Evolutionary conservation across 2,797 vertebrate genomes (phyloP).

Genomic region (Pseudochirops cupreus): DNA sequence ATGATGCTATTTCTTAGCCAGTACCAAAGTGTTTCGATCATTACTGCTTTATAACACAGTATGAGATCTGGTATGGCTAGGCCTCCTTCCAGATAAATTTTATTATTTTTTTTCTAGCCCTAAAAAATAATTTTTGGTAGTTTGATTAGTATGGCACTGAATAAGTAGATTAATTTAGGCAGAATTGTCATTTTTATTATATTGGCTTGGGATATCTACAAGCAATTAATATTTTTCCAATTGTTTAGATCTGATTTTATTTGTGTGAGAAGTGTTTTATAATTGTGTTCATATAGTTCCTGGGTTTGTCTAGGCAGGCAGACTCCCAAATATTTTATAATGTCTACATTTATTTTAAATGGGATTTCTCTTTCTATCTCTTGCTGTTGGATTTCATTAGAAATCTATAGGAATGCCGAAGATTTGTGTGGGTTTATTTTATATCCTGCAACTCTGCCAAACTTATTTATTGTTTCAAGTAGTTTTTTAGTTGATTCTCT

Average conservation of each 20-base stretch:
- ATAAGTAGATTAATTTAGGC: background rate
- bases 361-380: no score
- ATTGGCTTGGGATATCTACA: background rate
- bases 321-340: no score
- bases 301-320: background rate
- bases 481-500: background rate
- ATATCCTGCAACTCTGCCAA: background rate
- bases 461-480: background rate
- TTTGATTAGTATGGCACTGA: background rate
- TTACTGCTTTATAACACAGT: background rate
- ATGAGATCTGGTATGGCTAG: background rate
- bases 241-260: background rate
- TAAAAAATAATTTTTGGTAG: background rate
- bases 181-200: background rate
- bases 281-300: background rate
- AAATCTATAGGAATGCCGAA: background rate
- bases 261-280: background rate
- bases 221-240: background rate
- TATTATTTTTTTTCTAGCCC: background rate
- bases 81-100: background rate
- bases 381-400: background rate
- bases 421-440: background rate
- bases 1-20: background rate
- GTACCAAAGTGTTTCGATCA: background rate
- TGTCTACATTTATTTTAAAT: background rate